Evolutionary conservation across 2,888 invertebrate genomes (phyloP).

Genomic region (Cistogaster globosa): DNA sequence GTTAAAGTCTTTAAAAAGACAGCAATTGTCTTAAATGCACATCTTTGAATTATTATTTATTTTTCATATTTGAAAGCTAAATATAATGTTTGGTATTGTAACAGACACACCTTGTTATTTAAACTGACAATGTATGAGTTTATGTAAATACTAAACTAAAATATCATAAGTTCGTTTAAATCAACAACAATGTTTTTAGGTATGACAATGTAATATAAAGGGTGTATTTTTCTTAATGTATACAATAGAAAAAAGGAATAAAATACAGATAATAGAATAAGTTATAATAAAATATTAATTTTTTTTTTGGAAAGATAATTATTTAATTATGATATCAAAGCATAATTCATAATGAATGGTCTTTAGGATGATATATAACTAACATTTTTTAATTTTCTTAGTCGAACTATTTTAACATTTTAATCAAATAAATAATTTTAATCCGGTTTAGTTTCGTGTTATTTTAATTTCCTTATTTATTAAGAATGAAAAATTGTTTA

Average conservation of each 20-base stretch:
- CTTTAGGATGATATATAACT: too few species aligned
- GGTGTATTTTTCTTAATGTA: not conserved
- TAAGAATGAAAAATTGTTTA: too few species aligned
- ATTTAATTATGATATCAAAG: too few species aligned
- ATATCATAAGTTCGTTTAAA: conserved; percentile 39
- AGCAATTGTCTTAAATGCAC: conserved; percentile 54
- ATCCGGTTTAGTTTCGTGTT: too few species aligned
- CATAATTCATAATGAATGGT: too few species aligned
- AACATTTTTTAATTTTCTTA: too few species aligned
- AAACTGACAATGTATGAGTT: conserved; percentile 20
- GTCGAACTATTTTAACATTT: too few species aligned
- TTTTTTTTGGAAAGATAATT: too few species aligned
- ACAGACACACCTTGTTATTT: conserved; percentile 50
- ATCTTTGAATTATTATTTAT: conserved; percentile 55
- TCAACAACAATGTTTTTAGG: not conserved
- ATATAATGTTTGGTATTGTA: conserved; percentile 37
- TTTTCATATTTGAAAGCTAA: conserved; percentile 46
- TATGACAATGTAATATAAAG: not conserved
- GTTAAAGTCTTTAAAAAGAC: conserved; percentile 3
- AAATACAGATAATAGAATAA: not conserved
- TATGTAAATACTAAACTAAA: conserved; percentile 5
- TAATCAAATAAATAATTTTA: too few species aligned
- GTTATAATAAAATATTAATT: too few species aligned
- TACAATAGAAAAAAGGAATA: not conserved
- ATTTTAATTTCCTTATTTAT: too few species aligned